These are phyloP conservation scores for Coccyzus lansbergi DNA, from an alignment of 2,797 vertebrate genomes.

Conservation along the genomic window DNA sequence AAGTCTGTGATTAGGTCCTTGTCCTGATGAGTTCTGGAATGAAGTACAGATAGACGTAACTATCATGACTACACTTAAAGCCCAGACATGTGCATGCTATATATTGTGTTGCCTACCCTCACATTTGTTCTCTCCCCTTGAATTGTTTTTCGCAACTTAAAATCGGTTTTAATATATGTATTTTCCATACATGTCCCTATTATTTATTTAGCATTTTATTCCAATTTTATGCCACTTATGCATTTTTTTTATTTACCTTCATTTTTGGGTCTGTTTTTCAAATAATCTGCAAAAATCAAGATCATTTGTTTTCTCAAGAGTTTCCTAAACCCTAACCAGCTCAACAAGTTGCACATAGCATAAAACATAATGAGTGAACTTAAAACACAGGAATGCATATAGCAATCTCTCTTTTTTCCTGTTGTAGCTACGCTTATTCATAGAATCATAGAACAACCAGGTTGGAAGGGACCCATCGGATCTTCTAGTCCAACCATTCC, in stretches of 20 bases:
- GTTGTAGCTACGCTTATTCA: slow-evolving; percentile 20
- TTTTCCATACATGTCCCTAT: neutral
- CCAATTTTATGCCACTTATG: neutral
- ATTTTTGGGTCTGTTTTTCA: slow-evolving; percentile 26
- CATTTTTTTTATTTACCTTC: neutral
- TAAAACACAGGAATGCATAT: slow-evolving; percentile 17
- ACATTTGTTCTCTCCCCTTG: slow-evolving; percentile 15
- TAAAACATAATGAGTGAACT: slow-evolving; percentile 32
- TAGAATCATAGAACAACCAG: no score
- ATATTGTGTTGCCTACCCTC: neutral
- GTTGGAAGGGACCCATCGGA: no score
- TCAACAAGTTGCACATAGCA: slow-evolving; percentile 23
- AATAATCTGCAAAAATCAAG: slow-evolving; percentile 35
- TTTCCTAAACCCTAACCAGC: slow-evolving; percentile 36
- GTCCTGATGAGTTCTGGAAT: neutral
- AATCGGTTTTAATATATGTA: neutral
- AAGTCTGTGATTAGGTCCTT: neutral
- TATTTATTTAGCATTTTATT: slow-evolving; percentile 21
- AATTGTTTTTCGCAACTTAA: neutral
- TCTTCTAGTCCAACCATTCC: no score
- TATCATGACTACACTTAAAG: neutral
- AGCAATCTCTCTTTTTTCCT: neutral
- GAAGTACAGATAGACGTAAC: accelerated
- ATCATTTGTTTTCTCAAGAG: slow-evolving; percentile 38
- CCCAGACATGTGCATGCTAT: neutral